A percentile compares a stretch with the other conserved stretches of the same genome.
Evolutionary conservation across 2,113 vertebrate genomes (phyloP).

Genomic region (Callaeas wilsoni): DNA sequence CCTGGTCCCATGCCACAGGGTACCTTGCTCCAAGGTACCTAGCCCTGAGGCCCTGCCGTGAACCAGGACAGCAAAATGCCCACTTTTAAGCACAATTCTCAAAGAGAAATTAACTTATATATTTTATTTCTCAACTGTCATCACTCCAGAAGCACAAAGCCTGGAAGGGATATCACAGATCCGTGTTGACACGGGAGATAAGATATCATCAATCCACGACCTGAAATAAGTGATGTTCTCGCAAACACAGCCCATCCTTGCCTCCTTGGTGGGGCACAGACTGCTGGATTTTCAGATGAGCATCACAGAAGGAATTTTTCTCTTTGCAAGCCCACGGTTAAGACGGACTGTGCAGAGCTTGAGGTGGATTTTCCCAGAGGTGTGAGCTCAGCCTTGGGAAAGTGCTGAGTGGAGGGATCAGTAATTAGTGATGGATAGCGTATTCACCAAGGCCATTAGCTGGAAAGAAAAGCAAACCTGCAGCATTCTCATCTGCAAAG

Average conservation of each 20-base stretch:
- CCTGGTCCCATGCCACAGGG: neutral
- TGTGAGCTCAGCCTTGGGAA: conserved; percentile 33
- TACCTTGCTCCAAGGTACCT: neutral
- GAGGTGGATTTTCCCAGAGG: conserved; percentile 27
- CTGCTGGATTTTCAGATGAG: neutral
- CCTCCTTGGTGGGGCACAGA: neutral
- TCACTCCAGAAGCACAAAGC: neutral
- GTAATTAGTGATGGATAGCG: conserved; percentile 55
- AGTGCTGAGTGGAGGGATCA: conserved; percentile 26
- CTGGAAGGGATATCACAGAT: neutral
- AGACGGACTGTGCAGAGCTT: neutral
- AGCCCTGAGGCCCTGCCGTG: neutral
- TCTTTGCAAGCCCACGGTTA: neutral
- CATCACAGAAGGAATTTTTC: neutral
- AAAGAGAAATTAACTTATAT: neutral
- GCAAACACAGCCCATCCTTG: neutral
- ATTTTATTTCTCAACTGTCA: neutral
- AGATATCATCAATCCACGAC: fast-evolving
- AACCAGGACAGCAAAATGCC: neutral
- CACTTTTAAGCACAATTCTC: neutral
- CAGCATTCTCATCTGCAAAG: conserved; percentile 14
- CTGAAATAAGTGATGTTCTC: neutral
- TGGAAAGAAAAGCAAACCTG: conserved; percentile 57
- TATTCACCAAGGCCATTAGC: conserved; percentile 29
- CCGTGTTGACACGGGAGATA: fast-evolving